These are phyloP conservation scores for Panthera leo DNA, from an alignment of 2,113 vertebrate species.

Conservation along the genomic window DNA sequence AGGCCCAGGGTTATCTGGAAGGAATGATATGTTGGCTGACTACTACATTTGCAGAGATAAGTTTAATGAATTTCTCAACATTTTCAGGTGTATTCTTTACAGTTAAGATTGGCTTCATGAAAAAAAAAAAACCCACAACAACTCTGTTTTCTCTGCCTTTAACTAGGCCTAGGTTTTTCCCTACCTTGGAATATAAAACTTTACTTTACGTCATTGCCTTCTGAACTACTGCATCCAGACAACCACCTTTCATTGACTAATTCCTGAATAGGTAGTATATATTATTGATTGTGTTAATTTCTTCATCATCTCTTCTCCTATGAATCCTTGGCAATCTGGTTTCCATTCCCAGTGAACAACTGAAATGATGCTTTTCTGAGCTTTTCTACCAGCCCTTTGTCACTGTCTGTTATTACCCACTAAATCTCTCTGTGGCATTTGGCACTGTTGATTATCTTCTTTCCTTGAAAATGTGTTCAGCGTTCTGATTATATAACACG, in stretches of 20 bases:
- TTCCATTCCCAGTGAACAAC: not conserved
- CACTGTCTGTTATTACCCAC: not conserved
- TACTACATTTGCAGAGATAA: constrained; percentile 45
- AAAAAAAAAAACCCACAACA: not conserved
- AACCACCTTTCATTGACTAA: not conserved
- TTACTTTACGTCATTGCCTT: not conserved
- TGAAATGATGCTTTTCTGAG: not conserved
- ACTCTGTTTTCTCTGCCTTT: not conserved
- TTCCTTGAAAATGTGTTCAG: constrained; percentile 15
- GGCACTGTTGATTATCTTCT: not conserved
- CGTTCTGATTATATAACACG: not conserved
- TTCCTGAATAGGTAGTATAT: not conserved
- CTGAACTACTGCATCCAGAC: not conserved
- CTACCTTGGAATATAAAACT: not conserved
- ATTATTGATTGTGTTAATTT: not conserved
- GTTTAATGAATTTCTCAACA: constrained; percentile 16
- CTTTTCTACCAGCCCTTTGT: not conserved
- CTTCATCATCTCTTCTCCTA: not conserved
- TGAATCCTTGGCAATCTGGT: not conserved
- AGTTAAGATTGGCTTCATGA: constrained; percentile 9
- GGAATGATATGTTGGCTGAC: not conserved
- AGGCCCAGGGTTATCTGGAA: constrained; percentile 26
- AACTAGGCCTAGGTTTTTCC: not conserved
- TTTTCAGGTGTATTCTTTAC: constrained; percentile 38
- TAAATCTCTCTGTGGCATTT: not conserved